Evolutionary conservation across 2,113 vertebrate species (phyloP).

Genomic region (Ptyas mucosa): DNA sequence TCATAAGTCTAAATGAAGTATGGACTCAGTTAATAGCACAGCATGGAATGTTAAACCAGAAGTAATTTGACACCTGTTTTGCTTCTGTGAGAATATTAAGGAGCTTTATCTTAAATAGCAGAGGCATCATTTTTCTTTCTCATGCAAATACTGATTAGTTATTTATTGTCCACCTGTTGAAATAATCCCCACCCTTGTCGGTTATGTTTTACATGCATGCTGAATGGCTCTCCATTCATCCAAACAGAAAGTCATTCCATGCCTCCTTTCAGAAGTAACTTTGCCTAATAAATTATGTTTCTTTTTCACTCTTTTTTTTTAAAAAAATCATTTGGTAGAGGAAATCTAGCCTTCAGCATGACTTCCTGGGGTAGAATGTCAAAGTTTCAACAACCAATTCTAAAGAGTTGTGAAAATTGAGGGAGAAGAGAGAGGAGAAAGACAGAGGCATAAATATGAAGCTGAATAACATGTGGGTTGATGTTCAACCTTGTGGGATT

Average conservation of each 20-base stretch:
- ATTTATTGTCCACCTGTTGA: conserved; percentile 56
- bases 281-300: not conserved
- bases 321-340: not conserved
- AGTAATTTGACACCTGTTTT: conserved; percentile 55
- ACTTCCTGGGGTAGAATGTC: not conserved
- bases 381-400: not conserved
- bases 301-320: not conserved
- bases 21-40: conserved; percentile 13
- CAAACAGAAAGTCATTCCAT: not conserved
- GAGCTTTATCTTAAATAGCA: conserved; percentile 53
- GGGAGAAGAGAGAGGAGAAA: not conserved
- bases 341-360: not conserved
- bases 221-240: not conserved
- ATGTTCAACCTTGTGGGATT: not conserved
- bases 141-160: conserved; percentile 40
- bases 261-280: not conserved
- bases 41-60: not conserved
- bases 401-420: not conserved
- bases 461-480: not conserved
- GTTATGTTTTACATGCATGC: conserved; percentile 9
- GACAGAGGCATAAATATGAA: not conserved
- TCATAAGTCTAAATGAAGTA: conserved; percentile 6
- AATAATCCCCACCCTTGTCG: conserved; percentile 23
- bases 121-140: conserved; percentile 38
- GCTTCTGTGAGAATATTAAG: conserved; percentile 43